phyloP scores from a whole-genome alignment of 2,797 vertebrate genomes.

The Hippocampus kuda region DNA sequence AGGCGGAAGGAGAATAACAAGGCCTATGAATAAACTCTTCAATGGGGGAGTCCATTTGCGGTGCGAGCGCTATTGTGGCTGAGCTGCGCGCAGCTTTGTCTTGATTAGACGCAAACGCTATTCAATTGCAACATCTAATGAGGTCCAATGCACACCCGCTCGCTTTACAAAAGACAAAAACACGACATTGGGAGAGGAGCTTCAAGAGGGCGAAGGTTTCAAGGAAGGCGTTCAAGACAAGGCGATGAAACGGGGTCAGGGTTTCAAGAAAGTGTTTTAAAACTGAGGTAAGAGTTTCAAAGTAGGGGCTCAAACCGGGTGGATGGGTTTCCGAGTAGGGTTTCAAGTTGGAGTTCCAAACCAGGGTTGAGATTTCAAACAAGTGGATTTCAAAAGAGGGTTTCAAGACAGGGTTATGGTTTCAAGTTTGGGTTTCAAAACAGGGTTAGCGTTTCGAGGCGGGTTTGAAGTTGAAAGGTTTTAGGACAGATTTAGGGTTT shows the following conservation, averaged over 20 bases:
- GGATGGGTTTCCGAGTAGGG: too few species aligned
- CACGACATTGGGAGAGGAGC: too few species aligned
- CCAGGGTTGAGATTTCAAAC: too few species aligned
- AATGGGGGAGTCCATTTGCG: not conserved
- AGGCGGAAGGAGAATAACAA: conserved; percentile 49
- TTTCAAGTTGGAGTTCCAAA: too few species aligned
- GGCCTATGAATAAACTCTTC: conserved; percentile 58
- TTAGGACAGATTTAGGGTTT: too few species aligned
- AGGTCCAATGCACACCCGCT: not conserved
- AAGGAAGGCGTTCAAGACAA: not conserved
- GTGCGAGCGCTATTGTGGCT: not conserved
- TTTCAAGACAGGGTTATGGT: not conserved
- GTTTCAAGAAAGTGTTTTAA: not conserved
- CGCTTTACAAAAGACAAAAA: too few species aligned
- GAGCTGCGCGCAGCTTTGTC: not conserved
- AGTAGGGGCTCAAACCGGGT: too few species aligned
- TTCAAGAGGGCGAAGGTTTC: too few species aligned
- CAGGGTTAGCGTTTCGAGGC: not conserved
- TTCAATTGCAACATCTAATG: not conserved
- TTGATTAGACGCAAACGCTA: not conserved
- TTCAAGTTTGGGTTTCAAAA: too few species aligned
- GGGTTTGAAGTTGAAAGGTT: too few species aligned
- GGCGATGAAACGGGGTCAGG: not conserved
- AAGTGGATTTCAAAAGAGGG: too few species aligned
- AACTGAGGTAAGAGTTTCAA: too few species aligned